Percentiles rank a stretch among this genome's conserved stretches.
Evolutionary conservation across 1,140 invertebrate species (phyloP).

Genomic region (Telenomus remus): DNA sequence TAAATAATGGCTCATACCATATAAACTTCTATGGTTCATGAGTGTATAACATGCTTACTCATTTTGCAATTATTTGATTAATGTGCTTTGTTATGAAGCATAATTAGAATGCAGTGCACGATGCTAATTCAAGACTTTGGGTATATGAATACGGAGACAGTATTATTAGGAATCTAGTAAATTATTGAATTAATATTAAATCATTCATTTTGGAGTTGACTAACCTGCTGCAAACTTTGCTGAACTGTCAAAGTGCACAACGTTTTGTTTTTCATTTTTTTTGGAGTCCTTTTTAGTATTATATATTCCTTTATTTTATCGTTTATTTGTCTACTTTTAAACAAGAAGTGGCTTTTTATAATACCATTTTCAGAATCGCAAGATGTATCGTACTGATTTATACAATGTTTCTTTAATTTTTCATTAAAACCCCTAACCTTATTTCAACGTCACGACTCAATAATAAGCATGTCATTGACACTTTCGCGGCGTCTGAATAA

Average conservation of each 20-base stretch:
- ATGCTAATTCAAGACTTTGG: background rate
- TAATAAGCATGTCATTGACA: conserved; percentile 4
- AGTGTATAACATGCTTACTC: conserved; percentile 11
- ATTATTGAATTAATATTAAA: conserved; percentile 12
- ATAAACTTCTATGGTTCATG: conserved; percentile 6
- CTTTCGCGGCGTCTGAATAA: conserved; percentile 9
- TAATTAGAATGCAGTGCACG: conserved; percentile 7
- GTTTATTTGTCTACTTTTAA: no score
- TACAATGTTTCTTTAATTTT: no score
- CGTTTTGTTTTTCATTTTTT: background rate
- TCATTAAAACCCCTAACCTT: no score
- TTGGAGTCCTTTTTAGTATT: no score
- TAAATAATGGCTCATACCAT: conserved; percentile 6
- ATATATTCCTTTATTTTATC: no score
- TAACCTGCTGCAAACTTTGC: no score
- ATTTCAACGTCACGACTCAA: background rate
- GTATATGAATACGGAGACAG: background rate
- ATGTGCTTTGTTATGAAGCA: conserved; percentile 23
- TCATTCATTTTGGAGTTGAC: no score
- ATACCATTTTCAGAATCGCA: no score
- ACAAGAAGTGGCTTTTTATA: no score
- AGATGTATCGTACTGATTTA: no score
- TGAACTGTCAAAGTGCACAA: background rate
- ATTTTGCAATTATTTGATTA: conserved; percentile 24
- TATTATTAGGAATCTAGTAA: conserved; percentile 5